Base-by-base conservation (phyloP, 2,797 vertebrate genomes). In the Microcaecilia unicolor region DNA sequence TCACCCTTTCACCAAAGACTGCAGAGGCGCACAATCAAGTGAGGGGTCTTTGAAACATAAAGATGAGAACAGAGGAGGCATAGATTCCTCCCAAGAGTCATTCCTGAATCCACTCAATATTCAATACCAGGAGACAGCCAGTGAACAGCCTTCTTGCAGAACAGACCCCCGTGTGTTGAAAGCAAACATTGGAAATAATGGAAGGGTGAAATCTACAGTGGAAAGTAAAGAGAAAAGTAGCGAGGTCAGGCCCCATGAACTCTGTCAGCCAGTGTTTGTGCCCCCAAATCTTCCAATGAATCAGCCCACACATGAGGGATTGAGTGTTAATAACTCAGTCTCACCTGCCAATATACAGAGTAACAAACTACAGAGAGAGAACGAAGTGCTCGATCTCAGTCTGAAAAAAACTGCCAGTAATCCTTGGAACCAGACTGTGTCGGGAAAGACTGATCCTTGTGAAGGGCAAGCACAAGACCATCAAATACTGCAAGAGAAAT, bases 331-430 rank as follows among this genome's bases (percentile, higher is more conserved):
- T 7, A 7, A 9, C 20, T 8, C 18, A 2, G 6, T 4, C 4
- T n/a, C 28, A 0, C 2, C 3, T 0, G 0, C 3, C 3, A 4
- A 1, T 2, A 16, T 5, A 10, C 4, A 14, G 0, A 1, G 15
- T n/a, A n/a, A n/a, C 31, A 15, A 38, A 3, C 15, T 2, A 0
- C 31, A 13, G 3, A 47, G 21, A 1, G 31, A 58, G 12, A 67
- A 70, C 4, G 6, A 15, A 2, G 75, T 18, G 2, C 46, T 78
- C 48, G 76, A 83, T 34, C 47, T 77, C 37, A 78, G 75, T 51
- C 51, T 87, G 42, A 87, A 82, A 61, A 2, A 48, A 36, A 12
- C 18, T 31, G 1, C n/a, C 34, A 7, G 39, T 14, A 13, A 16
- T 12, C n/a, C n/a, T n/a, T n/a, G n/a, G n/a, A 10, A 7, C 5